Base-by-base conservation (phyloP, 2,888 invertebrate species). In the Octonoba sinensis region DNA sequence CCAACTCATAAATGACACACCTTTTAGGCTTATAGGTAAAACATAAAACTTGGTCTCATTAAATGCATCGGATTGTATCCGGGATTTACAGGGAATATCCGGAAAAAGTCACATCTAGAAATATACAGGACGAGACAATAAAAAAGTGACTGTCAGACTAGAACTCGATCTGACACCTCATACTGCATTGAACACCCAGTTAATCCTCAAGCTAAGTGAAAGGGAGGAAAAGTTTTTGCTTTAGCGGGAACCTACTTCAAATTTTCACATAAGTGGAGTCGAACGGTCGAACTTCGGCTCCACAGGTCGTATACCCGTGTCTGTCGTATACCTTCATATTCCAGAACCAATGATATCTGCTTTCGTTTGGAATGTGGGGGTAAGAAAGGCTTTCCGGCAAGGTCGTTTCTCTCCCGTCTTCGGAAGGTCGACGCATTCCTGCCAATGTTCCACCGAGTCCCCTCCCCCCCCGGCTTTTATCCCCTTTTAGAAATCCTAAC, bases 381-480 rank as follows among this genome's bases (percentile, higher is more conserved):
- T 36, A 36, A 16, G 13, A 16, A 20, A 46, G 62, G 81, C 74
- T 74, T 73, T 81, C n/a, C 74, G 81, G 74, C 81, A 81, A 81
- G 81, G 81, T 81, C 81, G 81, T 59, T 74, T 56, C 62, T 27
- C 27, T 20, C 36, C 74, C 74, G 54, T 47, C 51, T 27, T 18
- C 51, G 54, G 24, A 46, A 73, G 81, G 81, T 81, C 81, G 74
- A 49, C 59, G 74, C 78, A 72, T 72, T 72, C 78, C 78, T 16
- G 27, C 57, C 22, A 12, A 57, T 57, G 18, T 57, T 57, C 22
- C 36, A 36, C 36, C 8, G n/a, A n/a, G n/a, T 27, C 36, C 36
- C 15, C 36, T 60, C n/a, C 36, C 36, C 36, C 13, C 18, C 20
- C 44, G 12, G 11, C 18, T 44, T 44, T 62, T 60, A 22, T n/a